A percentile compares a stretch with the other conserved stretches of the same genome.
phyloP scores from a whole-genome alignment of 2,113 vertebrate species.

The Pteronura brasiliensis region DNA sequence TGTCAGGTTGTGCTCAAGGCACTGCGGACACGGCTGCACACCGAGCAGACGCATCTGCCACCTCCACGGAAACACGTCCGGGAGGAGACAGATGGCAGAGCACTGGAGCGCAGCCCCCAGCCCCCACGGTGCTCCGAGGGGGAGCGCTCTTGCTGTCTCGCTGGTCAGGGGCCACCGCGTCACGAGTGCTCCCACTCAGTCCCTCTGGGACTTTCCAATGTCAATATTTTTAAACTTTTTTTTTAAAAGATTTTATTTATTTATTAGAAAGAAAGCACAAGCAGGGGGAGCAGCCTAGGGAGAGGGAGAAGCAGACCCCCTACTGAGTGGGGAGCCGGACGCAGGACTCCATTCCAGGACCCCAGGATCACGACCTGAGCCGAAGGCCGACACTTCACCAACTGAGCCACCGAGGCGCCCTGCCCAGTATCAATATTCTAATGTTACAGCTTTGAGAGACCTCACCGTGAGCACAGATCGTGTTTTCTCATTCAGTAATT shows the following conservation, averaged over 20 bases:
- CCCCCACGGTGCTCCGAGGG: rapidly evolving
- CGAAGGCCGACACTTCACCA: no score
- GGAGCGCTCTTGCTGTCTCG: not conserved
- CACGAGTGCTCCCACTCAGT: not conserved
- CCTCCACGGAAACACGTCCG: rapidly evolving
- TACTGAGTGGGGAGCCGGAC: not conserved
- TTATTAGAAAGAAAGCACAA: not conserved
- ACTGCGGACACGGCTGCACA: not conserved
- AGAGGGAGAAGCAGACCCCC: not conserved
- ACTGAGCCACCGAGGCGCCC: no score
- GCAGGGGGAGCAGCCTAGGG: not conserved
- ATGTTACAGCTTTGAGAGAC: not conserved
- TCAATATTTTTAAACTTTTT: not conserved
- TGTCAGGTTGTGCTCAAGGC: not conserved
- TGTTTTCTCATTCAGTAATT: not conserved
- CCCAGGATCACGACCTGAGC: not conserved
- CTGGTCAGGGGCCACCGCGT: not conserved
- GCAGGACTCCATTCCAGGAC: not conserved
- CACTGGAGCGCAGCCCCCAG: rapidly evolving
- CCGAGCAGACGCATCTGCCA: rapidly evolving
- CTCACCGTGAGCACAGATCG: rapidly evolving
- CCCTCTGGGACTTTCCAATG: not conserved
- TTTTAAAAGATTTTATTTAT: not conserved
- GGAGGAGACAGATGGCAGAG: not conserved
- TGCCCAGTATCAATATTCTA: not conserved